phyloP scores from a whole-genome alignment of 2,113 vertebrate genomes.

The Solea solea region DNA sequence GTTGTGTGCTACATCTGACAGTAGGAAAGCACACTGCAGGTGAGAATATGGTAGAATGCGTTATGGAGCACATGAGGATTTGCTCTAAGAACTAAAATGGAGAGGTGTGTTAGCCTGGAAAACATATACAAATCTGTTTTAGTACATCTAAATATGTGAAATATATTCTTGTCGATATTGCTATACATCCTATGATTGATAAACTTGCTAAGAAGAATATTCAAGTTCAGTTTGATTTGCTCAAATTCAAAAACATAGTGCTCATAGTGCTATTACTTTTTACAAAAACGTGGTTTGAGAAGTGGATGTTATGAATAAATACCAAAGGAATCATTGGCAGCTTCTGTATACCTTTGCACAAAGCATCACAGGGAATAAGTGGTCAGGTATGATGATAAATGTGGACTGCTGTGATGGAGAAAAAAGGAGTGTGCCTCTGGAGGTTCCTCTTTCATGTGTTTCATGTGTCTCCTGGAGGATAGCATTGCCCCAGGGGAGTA shows the following conservation, averaged over 20 bases:
- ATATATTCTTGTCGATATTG: conserved; percentile 3
- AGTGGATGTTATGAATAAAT: background rate
- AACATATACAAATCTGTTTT: conserved; percentile 24
- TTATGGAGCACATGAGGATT: conserved; percentile 5
- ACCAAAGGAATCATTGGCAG: background rate
- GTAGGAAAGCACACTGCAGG: conserved; percentile 37
- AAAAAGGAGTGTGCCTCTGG: conserved; percentile 48
- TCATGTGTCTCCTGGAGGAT: conserved; percentile 66
- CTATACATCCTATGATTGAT: background rate
- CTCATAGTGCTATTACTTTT: too few relatives aligned
- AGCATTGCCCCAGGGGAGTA: conserved; percentile 51
- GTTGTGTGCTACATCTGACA: conserved; percentile 37
- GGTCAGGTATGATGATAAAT: conserved; percentile 49
- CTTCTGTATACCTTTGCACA: background rate
- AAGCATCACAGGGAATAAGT: conserved; percentile 29
- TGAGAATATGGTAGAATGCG: conserved; percentile 24
- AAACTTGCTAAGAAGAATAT: conserved; percentile 11
- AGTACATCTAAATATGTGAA: conserved; percentile 18
- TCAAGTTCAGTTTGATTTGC: conserved; percentile 7
- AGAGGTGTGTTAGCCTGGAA: background rate
- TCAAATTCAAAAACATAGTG: conserved; percentile 15
- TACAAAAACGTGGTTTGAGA: conserved; percentile 6
- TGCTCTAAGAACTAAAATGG: background rate
- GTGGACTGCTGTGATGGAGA: conserved; percentile 40
- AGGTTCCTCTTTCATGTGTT: conserved; percentile 67